phyloP scores from a whole-genome alignment of 2,888 invertebrate species.

The Clistopyga incitator region DNA sequence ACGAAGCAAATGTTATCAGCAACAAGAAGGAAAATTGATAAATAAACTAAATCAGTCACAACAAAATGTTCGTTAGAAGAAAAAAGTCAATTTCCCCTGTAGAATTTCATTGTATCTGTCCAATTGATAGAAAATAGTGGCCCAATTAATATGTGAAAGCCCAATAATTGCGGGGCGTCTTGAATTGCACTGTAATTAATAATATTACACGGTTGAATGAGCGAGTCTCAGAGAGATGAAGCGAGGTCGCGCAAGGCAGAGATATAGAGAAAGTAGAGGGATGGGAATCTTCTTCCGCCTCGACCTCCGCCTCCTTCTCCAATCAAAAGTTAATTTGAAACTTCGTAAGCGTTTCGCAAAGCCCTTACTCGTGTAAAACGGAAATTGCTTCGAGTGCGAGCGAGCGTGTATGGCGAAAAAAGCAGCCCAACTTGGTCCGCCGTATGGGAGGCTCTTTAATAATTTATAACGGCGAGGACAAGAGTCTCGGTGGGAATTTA shows the following conservation, averaged over 20 bases:
- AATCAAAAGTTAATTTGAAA: conserved; percentile 63
- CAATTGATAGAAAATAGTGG: conserved; percentile 33
- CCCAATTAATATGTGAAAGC: conserved; percentile 55
- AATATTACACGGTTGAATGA: conserved; percentile 49
- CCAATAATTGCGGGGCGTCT: conserved; percentile 44
- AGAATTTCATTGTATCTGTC: not conserved
- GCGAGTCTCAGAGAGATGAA: conserved; percentile 53
- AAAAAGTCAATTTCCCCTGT: not conserved
- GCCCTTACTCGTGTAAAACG: conserved; percentile 50
- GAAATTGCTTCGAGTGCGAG: conserved; percentile 53
- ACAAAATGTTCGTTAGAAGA: not conserved
- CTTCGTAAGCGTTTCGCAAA: conserved; percentile 44
- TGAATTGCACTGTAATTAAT: conserved; percentile 58
- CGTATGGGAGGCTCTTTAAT: conserved; percentile 28
- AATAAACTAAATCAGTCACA: not conserved
- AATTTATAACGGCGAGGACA: conserved; percentile 28
- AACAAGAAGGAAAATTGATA: not conserved
- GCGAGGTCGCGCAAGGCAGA: conserved; percentile 21
- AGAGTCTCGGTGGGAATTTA: conserved; percentile 12
- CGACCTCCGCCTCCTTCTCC: conserved; percentile 1
- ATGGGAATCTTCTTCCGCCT: conserved; percentile 36
- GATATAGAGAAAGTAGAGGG: not conserved
- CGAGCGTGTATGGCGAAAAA: conserved; percentile 19
- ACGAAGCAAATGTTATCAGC: not conserved
- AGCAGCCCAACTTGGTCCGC: not conserved